Base-by-base conservation (phyloP, 1,140 invertebrate genomes). In the Dryas iulia region DNA sequence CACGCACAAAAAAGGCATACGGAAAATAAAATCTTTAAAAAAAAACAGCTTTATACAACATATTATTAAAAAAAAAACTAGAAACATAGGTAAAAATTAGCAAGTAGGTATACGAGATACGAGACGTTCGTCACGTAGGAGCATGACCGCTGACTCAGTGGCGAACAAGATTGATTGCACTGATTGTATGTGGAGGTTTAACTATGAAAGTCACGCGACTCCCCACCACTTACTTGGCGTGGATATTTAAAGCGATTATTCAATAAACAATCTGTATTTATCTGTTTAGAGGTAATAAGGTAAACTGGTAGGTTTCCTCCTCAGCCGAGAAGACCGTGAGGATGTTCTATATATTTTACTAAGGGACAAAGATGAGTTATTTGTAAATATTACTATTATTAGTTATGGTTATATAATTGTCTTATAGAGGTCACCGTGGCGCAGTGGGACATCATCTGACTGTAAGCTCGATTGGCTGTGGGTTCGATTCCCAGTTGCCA, bases 51-150 rank as follows among this genome's bases (percentile, higher is more conserved):
- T 8, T 14, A 47, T 21, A 10, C 39, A 6, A 18, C 7, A 47
- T 6, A 47, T 7, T 18, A 14, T 10, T 5, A 8, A 10, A 21
- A 21, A 47, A 39, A 21, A 18, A 47, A 47, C 7, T 21, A 47
- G 18, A 21, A 47, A 18, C 3, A 47, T 47, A 47, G 0, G 39
- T 47, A 35, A 35, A 14, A 14, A 35, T 35, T 7, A 10, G 14
- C 14, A 21, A n/a, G n/a, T 35, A 35, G 2, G 10, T 21, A 30
- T 18, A 30, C 18, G 14, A 28, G 59, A 58, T 39, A 62, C 53
- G 53, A 18, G 52, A n/a, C 25, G 26, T 18, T 28, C 30, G 60
- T 69, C 60, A 62, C 67, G 59, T 63, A 69, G 33, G 30, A 62
- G 14, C 39, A 47, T 24, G 25, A n/a, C 28, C 33, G 18, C 30